These are phyloP conservation scores for Plumapathes pennacea DNA, from an alignment of 92 coral and sea anemone species.

Conservation along the genomic window DNA sequence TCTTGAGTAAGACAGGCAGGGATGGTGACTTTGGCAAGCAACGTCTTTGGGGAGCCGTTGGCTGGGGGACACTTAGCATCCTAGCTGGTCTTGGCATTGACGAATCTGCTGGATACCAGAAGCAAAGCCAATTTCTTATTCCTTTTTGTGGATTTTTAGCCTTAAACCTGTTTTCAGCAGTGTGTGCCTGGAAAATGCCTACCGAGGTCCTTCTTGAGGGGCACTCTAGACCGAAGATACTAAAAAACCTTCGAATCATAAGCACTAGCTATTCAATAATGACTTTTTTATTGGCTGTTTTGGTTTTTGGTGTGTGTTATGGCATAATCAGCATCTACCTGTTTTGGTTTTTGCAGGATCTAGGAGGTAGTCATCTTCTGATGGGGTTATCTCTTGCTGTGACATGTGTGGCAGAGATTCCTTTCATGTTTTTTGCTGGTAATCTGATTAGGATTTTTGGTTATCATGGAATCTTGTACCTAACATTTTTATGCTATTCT, in stretches of 20 bases:
- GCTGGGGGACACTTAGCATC: conserved; percentile 20
- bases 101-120: conserved; percentile 6
- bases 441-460: conserved; percentile 24
- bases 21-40: conserved; percentile 23
- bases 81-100: conserved; percentile 46
- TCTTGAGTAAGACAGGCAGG: conserved; percentile 9
- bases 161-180: conserved; percentile 7
- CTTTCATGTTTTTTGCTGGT: conserved; percentile 54
- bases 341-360: conserved; percentile 46
- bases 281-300: conserved; percentile 28
- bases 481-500: conserved; percentile 38
- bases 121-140: conserved; percentile 24
- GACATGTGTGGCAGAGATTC: conserved; percentile 44
- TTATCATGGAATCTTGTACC: conserved; percentile 49
- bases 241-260: conserved; percentile 23
- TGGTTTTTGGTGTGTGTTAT: conserved; percentile 45
- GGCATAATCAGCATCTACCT: conserved; percentile 13
- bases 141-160: conserved; percentile 36
- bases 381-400: conserved; percentile 51
- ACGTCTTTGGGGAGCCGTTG: conserved; percentile 18
- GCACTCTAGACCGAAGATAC: conserved; percentile 16
- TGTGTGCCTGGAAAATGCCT: conserved; percentile 31
- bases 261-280: conserved; percentile 23
- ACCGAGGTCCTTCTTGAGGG: conserved; percentile 25
- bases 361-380: conserved; percentile 41